These are phyloP conservation scores for Pseudotriccus pelzelni DNA, from an alignment of 2,797 vertebrate species.

Conservation along the genomic window DNA sequence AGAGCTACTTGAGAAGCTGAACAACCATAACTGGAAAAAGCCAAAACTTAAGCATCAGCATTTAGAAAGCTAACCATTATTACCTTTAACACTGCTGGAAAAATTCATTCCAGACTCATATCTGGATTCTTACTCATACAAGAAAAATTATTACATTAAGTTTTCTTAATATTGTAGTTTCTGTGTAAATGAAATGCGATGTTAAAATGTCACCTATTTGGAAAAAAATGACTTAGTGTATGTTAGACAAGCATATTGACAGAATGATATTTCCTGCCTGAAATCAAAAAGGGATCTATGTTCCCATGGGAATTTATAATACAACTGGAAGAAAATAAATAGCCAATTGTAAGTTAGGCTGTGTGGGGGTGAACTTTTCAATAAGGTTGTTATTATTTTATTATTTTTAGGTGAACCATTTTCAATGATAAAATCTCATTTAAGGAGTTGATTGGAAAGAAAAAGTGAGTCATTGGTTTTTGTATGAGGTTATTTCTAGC, in stretches of 20 bases:
- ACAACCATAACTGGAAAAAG: constrained; percentile 22
- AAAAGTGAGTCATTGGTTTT: constrained; percentile 10
- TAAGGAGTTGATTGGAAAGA: constrained; percentile 11
- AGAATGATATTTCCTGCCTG: constrained; percentile 67
- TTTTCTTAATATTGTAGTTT: constrained; percentile 58
- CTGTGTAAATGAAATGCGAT: constrained; percentile 46
- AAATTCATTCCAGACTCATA: constrained; percentile 56
- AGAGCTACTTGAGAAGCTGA: background rate
- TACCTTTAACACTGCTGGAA: constrained; percentile 31
- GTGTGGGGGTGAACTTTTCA: background rate
- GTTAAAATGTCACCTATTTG: constrained; percentile 64
- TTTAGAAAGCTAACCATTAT: constrained; percentile 37
- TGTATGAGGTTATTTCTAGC: background rate
- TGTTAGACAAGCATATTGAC: constrained; percentile 50
- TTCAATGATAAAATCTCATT: constrained; percentile 24
- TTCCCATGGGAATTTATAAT: constrained; percentile 35
- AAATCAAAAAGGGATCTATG: constrained; percentile 61
- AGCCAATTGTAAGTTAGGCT: constrained; percentile 25
- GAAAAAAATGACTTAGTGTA: constrained; percentile 40
- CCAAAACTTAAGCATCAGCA: constrained; percentile 30
- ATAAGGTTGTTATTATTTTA: constrained; percentile 9
- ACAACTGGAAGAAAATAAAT: constrained; percentile 62
- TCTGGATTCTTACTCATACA: constrained; percentile 59
- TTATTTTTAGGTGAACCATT: constrained; percentile 11
- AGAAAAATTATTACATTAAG: constrained; percentile 50